A percentile compares a stretch with the other conserved stretches of the same genome.
Evolutionary conservation across 2,797 vertebrate genomes (phyloP).

Genomic region (Artibeus jamaicensis): DNA sequence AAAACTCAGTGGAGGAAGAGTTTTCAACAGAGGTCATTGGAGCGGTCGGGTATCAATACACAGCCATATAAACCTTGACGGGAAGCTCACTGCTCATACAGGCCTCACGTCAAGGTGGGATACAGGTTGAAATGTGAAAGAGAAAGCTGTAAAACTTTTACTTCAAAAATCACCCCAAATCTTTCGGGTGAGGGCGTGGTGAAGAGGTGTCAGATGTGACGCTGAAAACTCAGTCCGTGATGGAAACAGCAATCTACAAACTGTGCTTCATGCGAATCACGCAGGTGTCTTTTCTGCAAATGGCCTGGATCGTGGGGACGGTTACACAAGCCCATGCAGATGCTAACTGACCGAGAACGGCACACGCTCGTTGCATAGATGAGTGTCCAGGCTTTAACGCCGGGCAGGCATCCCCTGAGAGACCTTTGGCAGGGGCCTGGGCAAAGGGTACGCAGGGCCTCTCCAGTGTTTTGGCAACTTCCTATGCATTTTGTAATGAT

Average conservation of each 20-base stretch:
- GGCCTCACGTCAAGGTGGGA: not conserved
- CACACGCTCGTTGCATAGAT: accelerated
- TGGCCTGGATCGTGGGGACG: accelerated
- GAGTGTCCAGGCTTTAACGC: not conserved
- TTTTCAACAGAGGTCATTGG: not conserved
- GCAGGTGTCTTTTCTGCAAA: not conserved
- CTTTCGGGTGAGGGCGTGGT: not conserved
- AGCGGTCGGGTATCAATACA: no score
- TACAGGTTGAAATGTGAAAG: not conserved
- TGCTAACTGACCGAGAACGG: no score
- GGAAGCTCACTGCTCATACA: no score
- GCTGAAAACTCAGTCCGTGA: not conserved
- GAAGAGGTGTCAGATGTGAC: not conserved
- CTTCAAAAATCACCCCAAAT: not conserved
- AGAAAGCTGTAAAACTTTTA: not conserved
- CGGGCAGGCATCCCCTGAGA: not conserved
- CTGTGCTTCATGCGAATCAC: not conserved
- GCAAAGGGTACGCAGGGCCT: not conserved
- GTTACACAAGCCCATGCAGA: not conserved
- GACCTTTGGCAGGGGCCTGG: no score
- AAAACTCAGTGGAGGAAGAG: not conserved
- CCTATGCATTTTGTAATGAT: not conserved
- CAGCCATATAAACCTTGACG: not conserved
- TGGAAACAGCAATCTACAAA: not conserved
- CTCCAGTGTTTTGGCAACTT: not conserved